These are phyloP conservation scores for Boloria selene DNA, from an alignment of 2,888 invertebrate genomes.

Conservation along the genomic window DNA sequence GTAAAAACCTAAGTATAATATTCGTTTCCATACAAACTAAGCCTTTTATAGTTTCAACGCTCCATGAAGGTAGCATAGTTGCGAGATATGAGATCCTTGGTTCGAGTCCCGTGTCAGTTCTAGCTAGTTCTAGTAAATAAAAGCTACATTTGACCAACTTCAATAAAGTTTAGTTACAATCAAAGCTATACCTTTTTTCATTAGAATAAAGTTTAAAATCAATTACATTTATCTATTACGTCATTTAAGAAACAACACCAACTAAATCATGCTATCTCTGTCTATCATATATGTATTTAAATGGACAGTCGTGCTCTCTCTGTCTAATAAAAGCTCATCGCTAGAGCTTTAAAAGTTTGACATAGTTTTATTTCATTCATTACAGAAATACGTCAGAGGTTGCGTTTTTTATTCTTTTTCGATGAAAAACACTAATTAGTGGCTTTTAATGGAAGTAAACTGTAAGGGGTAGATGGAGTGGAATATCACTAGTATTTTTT, in stretches of 20 bases:
- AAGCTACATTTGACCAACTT: background rate
- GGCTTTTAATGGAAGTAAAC: conserved; percentile 8
- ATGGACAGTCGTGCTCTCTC: conserved; percentile 27
- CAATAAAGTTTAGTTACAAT: background rate
- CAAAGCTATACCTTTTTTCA: background rate
- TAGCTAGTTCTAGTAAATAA: too few species aligned
- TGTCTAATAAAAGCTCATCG: conserved; percentile 18
- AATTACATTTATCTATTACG: background rate
- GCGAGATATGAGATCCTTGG: too few species aligned
- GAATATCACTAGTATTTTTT: conserved; percentile 8
- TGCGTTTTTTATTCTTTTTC: conserved; percentile 19
- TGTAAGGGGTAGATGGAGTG: conserved; percentile 4
- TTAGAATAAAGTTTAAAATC: conserved; percentile 9
- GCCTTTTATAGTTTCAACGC: too few species aligned
- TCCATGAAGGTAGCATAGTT: too few species aligned
- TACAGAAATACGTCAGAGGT: conserved; percentile 17
- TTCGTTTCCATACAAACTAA: too few species aligned
- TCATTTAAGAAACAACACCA: background rate
- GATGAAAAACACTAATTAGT: conserved; percentile 29
- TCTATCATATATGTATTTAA: conserved; percentile 1
- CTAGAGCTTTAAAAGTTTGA: conserved; percentile 16
- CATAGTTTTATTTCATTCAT: conserved; percentile 32
- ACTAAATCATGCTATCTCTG: conserved; percentile 4
- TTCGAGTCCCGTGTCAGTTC: too few species aligned
- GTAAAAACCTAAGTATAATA: too few species aligned